These are phyloP conservation scores for Pagrus major DNA, from an alignment of 2,113 vertebrate species.

Conservation along the genomic window DNA sequence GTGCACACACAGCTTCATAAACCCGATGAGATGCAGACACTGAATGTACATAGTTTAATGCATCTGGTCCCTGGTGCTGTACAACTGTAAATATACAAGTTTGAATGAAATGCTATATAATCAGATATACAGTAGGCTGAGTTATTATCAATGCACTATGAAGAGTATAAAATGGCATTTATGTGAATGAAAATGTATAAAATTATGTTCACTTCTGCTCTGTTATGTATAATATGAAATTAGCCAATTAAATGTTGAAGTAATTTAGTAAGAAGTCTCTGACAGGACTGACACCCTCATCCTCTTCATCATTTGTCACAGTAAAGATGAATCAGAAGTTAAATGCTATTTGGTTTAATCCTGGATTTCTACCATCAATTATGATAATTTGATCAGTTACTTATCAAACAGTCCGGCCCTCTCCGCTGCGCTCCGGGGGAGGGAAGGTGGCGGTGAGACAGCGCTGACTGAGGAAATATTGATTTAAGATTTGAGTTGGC, in stretches of 20 bases:
- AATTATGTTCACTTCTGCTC: not conserved
- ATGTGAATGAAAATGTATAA: not conserved
- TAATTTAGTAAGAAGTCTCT: not conserved
- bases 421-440: no score
- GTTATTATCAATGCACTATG: not conserved
- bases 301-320: not conserved
- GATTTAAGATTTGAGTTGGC: no score
- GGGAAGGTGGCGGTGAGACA: no score
- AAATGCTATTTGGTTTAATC: no score
- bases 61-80: constrained; percentile 3
- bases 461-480: no score
- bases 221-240: not conserved
- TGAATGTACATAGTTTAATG: not conserved
- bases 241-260: not conserved
- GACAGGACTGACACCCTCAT: not conserved
- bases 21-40: not conserved
- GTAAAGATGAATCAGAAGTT: not conserved
- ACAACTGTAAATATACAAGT: not conserved
- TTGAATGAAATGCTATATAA: not conserved
- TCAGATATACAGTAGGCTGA: not conserved
- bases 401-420: no score
- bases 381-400: no score
- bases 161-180: not conserved
- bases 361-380: no score
- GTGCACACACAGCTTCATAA: not conserved